phyloP scores from a whole-genome alignment of 2,888 invertebrate genomes.

The Microchrysa polita region DNA sequence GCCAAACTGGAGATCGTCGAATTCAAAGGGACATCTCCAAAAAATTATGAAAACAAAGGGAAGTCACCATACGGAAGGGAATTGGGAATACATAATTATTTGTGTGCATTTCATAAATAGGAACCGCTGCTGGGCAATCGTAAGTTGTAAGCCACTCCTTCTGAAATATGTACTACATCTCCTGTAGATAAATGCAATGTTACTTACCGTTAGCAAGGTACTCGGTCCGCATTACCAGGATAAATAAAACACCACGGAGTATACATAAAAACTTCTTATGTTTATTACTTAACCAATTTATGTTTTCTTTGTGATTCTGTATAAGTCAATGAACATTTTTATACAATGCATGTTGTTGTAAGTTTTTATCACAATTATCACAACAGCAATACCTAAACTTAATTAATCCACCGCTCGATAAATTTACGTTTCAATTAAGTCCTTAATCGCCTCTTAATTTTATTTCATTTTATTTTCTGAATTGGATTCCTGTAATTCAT shows the following conservation, averaged over 20 bases:
- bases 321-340: slow-evolving; percentile 35
- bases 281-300: slow-evolving; percentile 31
- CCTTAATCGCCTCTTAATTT: neutral
- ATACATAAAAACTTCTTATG: slow-evolving; percentile 41
- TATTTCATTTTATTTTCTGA: slow-evolving; percentile 3
- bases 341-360: slow-evolving; percentile 35
- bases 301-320: slow-evolving; percentile 27
- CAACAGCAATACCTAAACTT: slow-evolving; percentile 53
- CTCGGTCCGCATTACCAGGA: too few relatives aligned
- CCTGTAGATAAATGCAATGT: too few relatives aligned
- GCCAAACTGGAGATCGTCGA: too few relatives aligned
- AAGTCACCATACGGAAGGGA: too few relatives aligned
- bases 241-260: slow-evolving; percentile 4
- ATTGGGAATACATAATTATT: too few relatives aligned
- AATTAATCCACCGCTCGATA: neutral
- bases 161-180: too few relatives aligned
- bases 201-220: too few relatives aligned
- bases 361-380: slow-evolving; percentile 67
- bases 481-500: neutral
- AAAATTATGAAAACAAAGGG: too few relatives aligned
- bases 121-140: too few relatives aligned
- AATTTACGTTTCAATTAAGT: slow-evolving; percentile 10
- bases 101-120: too few relatives aligned
- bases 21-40: too few relatives aligned
- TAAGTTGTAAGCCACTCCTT: too few relatives aligned